A percentile compares a stretch with the other conserved stretches of the same genome.
Conservation (phyloP, 2,113 vertebrate species). For the Jacana jacana region DNA sequence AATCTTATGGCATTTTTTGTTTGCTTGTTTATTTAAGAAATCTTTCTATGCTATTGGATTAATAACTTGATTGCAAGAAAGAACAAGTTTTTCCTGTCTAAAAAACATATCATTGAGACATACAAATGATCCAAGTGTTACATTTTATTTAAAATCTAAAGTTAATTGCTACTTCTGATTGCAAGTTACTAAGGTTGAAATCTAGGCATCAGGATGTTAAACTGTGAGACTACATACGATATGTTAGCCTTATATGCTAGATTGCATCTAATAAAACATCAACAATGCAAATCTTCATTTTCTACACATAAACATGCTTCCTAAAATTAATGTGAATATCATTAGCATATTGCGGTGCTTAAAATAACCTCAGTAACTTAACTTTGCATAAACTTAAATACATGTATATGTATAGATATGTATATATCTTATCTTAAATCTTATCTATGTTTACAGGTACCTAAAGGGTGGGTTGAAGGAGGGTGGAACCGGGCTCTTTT, state of each 20-base stretch:
- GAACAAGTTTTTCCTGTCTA: background rate
- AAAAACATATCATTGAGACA: background rate
- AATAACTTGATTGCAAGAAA: background rate
- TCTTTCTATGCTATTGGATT: background rate
- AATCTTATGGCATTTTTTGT: background rate
- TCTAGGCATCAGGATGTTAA: background rate
- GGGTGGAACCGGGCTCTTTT: no score
- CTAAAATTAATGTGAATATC: background rate
- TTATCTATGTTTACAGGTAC: no score
- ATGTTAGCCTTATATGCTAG: background rate
- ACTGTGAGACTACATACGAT: background rate
- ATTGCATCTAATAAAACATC: background rate
- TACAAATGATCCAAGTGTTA: background rate
- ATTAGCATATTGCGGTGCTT: background rate
- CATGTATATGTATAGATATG: background rate
- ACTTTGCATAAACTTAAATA: background rate
- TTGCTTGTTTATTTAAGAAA: background rate
- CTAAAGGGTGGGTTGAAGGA: no score
- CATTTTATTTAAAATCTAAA: background rate
- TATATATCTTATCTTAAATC: no score
- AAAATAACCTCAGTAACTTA: background rate
- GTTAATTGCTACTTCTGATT: background rate
- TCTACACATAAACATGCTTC: background rate
- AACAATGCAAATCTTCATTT: background rate
- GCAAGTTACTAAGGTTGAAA: background rate